phyloP scores from a whole-genome alignment of 2,888 invertebrate species.

The Phalera bucephala region DNA sequence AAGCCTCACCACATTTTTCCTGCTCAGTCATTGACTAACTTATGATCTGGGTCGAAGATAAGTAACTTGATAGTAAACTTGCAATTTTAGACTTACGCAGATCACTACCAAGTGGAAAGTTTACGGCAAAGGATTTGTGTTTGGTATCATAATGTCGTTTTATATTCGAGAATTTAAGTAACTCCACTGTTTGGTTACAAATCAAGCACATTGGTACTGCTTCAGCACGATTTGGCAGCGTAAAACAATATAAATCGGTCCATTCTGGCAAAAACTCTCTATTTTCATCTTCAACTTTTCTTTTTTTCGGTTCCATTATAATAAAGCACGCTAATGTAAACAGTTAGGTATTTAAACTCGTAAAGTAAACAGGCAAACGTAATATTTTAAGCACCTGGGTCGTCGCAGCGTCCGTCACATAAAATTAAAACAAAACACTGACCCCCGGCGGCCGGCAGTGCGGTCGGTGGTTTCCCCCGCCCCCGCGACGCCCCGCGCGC shows the following conservation, averaged over 20 bases:
- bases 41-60: constrained; percentile 20
- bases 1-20: constrained; percentile 17
- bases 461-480: neutral
- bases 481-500: no score
- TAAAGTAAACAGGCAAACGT: constrained; percentile 6
- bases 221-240: constrained; percentile 7
- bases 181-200: constrained; percentile 8
- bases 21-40: constrained; percentile 19
- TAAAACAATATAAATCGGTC: constrained; percentile 6
- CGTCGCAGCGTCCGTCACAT: constrained; percentile 2
- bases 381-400: constrained; percentile 2
- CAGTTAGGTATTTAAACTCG: constrained; percentile 2
- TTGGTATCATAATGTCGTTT: constrained; percentile 9
- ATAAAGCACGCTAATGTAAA: constrained; percentile 5
- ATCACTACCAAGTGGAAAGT: constrained; percentile 5
- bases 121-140: constrained; percentile 8
- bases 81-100: constrained; percentile 1
- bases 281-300: constrained; percentile 11
- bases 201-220: constrained; percentile 4
- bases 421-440: constrained; percentile 3
- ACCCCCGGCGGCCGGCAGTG: neutral
- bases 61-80: constrained; percentile 12
- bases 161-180: constrained; percentile 8
- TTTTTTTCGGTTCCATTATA: constrained; percentile 7
- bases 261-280: constrained; percentile 9